These are phyloP conservation scores for Pseudococcus jackbeardsleyi DNA, from an alignment of 2,888 invertebrate species.

Conservation along the genomic window DNA sequence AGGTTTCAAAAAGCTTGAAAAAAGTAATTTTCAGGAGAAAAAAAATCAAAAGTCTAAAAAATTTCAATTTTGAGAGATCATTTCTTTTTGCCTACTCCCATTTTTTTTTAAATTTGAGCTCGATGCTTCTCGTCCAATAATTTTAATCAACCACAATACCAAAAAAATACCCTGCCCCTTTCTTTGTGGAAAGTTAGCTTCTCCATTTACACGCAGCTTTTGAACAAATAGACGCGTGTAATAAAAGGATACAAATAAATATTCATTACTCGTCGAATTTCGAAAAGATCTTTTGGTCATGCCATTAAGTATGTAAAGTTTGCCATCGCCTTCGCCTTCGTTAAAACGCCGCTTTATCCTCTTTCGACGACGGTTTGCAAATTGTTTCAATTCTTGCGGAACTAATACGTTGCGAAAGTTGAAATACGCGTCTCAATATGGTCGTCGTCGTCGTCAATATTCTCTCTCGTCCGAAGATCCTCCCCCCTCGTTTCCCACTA, in stretches of 20 bases:
- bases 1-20: no score
- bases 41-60: no score
- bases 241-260: conserved; percentile 30
- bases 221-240: background rate
- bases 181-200: no score
- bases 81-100: no score
- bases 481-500: no score
- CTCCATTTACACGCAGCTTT: no score
- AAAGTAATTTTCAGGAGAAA: no score
- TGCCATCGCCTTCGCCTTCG: background rate
- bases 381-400: conserved; percentile 50
- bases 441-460: background rate
- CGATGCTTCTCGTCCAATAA: no score
- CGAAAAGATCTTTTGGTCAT: conserved; percentile 37
- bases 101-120: no score
- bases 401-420: conserved; percentile 34
- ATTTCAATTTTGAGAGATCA: no score
- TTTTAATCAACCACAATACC: no score
- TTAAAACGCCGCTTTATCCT: conserved; percentile 29
- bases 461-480: background rate
- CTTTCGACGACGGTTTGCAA: background rate
- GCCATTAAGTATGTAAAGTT: conserved; percentile 38
- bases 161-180: no score
- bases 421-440: conserved; percentile 18
- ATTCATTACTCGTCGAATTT: conserved; percentile 40